Base-by-base conservation (phyloP, 2,113 vertebrate species). In the Malurus cyaneus region DNA sequence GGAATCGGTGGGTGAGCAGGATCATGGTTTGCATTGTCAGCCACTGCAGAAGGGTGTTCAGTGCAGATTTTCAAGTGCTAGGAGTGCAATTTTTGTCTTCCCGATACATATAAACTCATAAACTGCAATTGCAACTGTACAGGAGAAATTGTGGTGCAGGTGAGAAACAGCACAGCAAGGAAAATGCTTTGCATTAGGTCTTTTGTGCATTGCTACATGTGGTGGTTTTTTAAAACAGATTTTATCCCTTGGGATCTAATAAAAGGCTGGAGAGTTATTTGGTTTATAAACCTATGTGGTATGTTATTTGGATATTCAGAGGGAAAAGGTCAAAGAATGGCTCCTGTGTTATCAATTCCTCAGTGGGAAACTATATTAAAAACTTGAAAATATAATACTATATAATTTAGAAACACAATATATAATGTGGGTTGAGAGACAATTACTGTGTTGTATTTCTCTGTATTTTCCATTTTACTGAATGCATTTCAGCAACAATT, bases 381-480 rank as follows among this genome's bases (percentile, higher is more conserved):
- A 97, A 96, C 82, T 84, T 95, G 96, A 96, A 96, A 97, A 96
- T 96, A 74, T 83, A 97, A 97, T 97, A 94, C 80, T 96, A 61
- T 97, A 91, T 98, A 95, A 97, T 97, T 98, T 97, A 94, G 95
- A 91, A 96, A 83, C 93, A 95, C 95, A 97, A 93, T 96, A 86
- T 96, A 66, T 95, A 94, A 93, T 97, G 97, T 96, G 95, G 96
- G 94, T 92, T 96, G 97, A 94, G 96, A 98, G 91, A 98, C 97
- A 97, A 98, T 97, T 97, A 94, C 94, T 96, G 88, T 95, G 88
- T 93, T 97, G 97, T 97, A 96, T 98, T 98, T 98, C 92, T 95
- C 83, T 96, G n/a, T 96, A 94, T 97, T 98, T 98, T 97, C 95
- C 94, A 94, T 97, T 97, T 97, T 97, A 92, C 96, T 74, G 96